Conservation (phyloP, 2,113 vertebrate species). For the Dinomys branickii region DNA sequence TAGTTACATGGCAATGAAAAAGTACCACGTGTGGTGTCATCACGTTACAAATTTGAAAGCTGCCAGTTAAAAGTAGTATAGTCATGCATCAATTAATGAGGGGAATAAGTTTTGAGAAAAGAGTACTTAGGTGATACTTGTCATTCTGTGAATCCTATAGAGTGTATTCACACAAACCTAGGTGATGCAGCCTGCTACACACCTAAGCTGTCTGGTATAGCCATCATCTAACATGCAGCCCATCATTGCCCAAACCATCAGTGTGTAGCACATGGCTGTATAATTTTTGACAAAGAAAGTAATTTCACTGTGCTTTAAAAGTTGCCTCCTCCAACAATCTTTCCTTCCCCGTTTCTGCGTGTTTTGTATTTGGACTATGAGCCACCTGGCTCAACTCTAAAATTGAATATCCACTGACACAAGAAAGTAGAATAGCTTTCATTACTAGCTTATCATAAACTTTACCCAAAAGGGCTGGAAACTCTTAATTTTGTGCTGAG, state of each 20-base stretch:
- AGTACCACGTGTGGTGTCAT: not conserved
- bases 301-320: constrained; percentile 34
- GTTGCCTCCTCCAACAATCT: not conserved
- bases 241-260: not conserved
- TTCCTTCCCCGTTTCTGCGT: not conserved
- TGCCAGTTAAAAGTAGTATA: not conserved
- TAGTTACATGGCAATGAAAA: not conserved
- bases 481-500: not conserved
- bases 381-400: not conserved
- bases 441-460: not conserved
- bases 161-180: not conserved
- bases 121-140: not conserved
- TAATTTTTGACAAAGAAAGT: constrained; percentile 38
- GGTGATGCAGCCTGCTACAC: not conserved
- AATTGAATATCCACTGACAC: not conserved
- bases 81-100: not conserved
- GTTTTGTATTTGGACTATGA: not conserved
- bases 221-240: too few relatives aligned
- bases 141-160: not conserved
- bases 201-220: not conserved
- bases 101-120: not conserved
- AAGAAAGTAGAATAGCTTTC: constrained; percentile 5
- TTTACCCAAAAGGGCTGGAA: not conserved
- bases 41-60: not conserved
- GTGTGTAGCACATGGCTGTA: not conserved